These are phyloP conservation scores for Austrolebias charrua DNA, from an alignment of 2,797 vertebrate species.

Conservation along the genomic window DNA sequence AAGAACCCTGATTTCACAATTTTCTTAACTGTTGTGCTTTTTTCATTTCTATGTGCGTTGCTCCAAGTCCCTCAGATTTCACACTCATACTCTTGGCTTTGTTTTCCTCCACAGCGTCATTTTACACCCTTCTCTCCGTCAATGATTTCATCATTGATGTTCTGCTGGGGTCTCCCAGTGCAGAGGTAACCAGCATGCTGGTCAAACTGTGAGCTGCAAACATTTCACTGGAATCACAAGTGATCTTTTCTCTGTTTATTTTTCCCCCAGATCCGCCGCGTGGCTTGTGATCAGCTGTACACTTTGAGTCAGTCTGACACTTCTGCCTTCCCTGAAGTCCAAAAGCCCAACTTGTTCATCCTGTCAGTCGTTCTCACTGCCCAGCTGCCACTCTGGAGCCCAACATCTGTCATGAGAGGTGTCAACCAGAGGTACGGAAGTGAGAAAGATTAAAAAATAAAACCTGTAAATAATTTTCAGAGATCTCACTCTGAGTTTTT, in stretches of 20 bases:
- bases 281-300: slow-evolving; percentile 96
- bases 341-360: slow-evolving; percentile 96
- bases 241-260: neutral
- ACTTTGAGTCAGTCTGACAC: slow-evolving; percentile 97
- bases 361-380: slow-evolving; percentile 91
- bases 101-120: slow-evolving; percentile 83
- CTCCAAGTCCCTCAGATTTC: neutral
- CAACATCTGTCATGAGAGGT: slow-evolving; percentile 97
- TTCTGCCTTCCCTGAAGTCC: slow-evolving; percentile 88
- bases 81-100: slow-evolving; percentile 9
- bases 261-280: slow-evolving; percentile 88
- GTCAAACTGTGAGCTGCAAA: neutral
- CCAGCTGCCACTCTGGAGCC: slow-evolving; percentile 98
- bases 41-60: too few relatives aligned
- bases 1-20: slow-evolving; percentile 38
- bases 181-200: slow-evolving; percentile 83
- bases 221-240: neutral
- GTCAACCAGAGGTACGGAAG: slow-evolving; percentile 92
- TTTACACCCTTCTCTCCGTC: slow-evolving; percentile 94
- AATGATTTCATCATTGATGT: slow-evolving; percentile 98
- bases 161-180: slow-evolving; percentile 93
- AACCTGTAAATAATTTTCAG: neutral
- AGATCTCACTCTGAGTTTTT: slow-evolving; percentile 11
- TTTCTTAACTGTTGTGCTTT: too few relatives aligned
- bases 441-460: neutral